Evolutionary conservation across 2,113 vertebrate species (phyloP), one percentile per base, ranked within the genome.

Genomic region (Girardinichthys multiradiatus): DNA sequence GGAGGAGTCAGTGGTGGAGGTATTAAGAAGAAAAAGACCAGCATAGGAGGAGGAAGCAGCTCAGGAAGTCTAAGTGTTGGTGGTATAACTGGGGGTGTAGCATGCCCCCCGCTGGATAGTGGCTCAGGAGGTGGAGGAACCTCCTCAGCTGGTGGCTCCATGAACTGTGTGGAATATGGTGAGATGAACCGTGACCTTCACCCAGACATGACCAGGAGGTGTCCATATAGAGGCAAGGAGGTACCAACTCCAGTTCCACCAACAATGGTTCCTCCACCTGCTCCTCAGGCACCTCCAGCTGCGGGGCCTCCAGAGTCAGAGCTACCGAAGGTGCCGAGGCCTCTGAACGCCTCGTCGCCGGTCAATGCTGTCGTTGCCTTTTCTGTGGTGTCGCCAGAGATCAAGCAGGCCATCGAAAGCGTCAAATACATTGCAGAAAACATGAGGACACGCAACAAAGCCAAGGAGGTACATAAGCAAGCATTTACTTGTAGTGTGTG

Each of bases 381-480:
- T 89, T 81, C 48, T 26, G 57, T 95, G 94, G 68, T 95, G 74
- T 95, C 93, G 0, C 91, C 95, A 0, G 96, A 97, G 78, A 93
- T 98, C 24, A 95, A 95, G 73, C 95, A 96, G 63, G 93, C 97
- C 68, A 96, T 98, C 0, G 94, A 93, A 57, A 97, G 93, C 0
- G 87, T 98, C 66, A 96, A 96, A 29, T 98, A 97, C 94, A 98
- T 99, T 1, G 95, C 96, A 13, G 96, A 97, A 86, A 98, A 97
- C 86, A 96, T 97, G 95, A 96, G 91, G 78, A 95, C 89, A 54
- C 96, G 96, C 83, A 97, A 97, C 74, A 94, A 97, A 91, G 96
- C 95, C 64, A 99, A 96, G 89, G 95, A 98, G 96, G 97, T 98
- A 93, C 11, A 6, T 29, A 29, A 42, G 4, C 33, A 14, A 29